Conservation (phyloP, 2,797 vertebrate genomes). For the Lateolabrax maculatus region DNA sequence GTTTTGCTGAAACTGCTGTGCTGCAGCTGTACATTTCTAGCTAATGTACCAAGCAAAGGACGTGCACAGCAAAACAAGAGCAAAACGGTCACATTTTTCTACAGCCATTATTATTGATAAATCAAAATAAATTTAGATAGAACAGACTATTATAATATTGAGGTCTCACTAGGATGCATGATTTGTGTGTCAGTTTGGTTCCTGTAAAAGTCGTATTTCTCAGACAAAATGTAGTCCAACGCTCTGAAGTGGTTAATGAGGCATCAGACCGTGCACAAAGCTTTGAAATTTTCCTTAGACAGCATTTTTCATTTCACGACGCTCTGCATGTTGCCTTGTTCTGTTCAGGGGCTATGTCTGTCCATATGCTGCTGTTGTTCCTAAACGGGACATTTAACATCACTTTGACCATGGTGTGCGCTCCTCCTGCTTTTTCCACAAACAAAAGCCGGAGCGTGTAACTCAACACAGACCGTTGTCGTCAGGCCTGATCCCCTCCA, state of each 20-base stretch:
- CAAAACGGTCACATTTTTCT: background rate
- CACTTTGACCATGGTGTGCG: conserved; percentile 70
- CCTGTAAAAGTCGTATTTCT: conserved; percentile 17
- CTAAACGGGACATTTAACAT: conserved; percentile 69
- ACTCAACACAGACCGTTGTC: conserved; percentile 71
- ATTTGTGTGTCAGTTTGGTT: conserved; percentile 19
- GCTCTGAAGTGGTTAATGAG: conserved; percentile 58
- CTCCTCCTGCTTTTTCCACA: conserved; percentile 71
- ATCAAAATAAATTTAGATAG: background rate
- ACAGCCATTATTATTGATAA: background rate
- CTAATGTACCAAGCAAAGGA: conserved; percentile 2
- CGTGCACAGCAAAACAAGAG: background rate
- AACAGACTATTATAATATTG: background rate
- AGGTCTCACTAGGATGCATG: background rate
- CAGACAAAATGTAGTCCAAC: conserved; percentile 31
- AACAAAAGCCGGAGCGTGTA: conserved; percentile 68
- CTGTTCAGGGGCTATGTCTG: conserved; percentile 35
- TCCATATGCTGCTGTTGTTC: conserved; percentile 59
- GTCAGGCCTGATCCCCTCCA: conserved; percentile 70
- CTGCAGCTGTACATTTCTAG: background rate
- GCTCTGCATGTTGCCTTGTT: conserved; percentile 44
- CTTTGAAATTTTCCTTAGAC: conserved; percentile 31
- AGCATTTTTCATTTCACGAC: conserved; percentile 34
- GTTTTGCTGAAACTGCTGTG: background rate
- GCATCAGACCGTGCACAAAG: conserved; percentile 29